A percentile compares a stretch with the other conserved stretches of the same genome.
Evolutionary conservation across 2,888 invertebrate species (phyloP).

Genomic region (Petrolisthes cinctipes): DNA sequence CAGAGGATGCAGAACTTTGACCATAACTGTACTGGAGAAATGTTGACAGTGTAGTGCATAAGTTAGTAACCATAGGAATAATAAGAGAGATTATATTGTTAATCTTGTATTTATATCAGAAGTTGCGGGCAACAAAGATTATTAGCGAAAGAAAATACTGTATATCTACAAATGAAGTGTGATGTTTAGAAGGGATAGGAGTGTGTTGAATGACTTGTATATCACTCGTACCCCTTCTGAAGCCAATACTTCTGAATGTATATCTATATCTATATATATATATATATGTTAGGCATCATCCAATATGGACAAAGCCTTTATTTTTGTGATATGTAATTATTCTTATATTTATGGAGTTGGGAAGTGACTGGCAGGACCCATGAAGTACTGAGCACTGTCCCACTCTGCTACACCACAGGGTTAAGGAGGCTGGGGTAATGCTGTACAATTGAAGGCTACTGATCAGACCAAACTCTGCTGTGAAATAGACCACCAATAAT

Average conservation of each 20-base stretch:
- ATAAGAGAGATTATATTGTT: background rate
- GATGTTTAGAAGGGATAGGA: too few relatives aligned
- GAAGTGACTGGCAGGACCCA: background rate
- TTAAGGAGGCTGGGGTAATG: too few relatives aligned
- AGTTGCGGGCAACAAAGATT: background rate
- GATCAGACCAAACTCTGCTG: too few relatives aligned
- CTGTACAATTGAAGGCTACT: too few relatives aligned
- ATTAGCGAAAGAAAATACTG: background rate
- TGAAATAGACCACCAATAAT: too few relatives aligned
- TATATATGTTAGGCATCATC: constrained; percentile 15
- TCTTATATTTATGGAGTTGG: background rate
- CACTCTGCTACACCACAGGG: too few relatives aligned
- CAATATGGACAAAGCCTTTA: constrained; percentile 1
- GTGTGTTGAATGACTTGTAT: too few relatives aligned
- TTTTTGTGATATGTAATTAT: constrained; percentile 18
- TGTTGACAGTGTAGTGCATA: background rate
- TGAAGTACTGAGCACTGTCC: too few relatives aligned
- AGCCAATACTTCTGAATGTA: background rate
- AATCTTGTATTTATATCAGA: background rate
- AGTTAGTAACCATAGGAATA: background rate
- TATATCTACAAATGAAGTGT: too few relatives aligned
- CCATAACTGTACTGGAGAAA: too few relatives aligned
- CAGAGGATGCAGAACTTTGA: too few relatives aligned
- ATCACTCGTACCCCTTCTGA: too few relatives aligned
- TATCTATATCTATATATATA: background rate